Evolutionary conservation across 1,140 invertebrate genomes (phyloP).

Genomic region (Nasonia vitripennis): DNA sequence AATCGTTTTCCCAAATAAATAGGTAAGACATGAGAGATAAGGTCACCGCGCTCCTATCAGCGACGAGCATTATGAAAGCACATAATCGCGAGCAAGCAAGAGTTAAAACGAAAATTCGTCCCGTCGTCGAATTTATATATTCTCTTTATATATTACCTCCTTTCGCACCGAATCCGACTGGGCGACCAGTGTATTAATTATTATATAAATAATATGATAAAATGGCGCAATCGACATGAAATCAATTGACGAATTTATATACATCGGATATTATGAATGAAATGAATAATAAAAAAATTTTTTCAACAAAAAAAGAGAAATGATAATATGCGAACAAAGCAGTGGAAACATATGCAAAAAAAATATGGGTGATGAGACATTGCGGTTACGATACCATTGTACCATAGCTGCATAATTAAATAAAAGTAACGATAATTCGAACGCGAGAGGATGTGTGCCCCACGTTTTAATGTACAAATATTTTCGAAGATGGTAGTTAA

Average conservation of each 20-base stretch:
- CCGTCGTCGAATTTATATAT: conserved; percentile 35
- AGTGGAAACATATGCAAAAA: conserved; percentile 42
- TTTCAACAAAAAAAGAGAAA: conserved; percentile 33
- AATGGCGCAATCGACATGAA: background rate
- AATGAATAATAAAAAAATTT: conserved; percentile 24
- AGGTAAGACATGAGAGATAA: conserved; percentile 13
- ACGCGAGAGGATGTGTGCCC: conserved; percentile 67
- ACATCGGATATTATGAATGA: conserved; percentile 18
- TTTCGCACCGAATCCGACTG: conserved; percentile 21
- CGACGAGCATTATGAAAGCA: conserved; percentile 37
- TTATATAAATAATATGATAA: background rate
- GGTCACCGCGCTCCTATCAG: conserved; percentile 43
- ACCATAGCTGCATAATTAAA: conserved; percentile 71
- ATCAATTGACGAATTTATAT: conserved; percentile 46
- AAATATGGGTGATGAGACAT: conserved; percentile 67
- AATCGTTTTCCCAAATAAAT: conserved; percentile 16
- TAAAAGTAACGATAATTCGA: conserved; percentile 71
- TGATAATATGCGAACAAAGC: conserved; percentile 36
- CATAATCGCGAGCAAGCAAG: background rate
- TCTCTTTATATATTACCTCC: conserved; percentile 30
- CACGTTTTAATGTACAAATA: conserved; percentile 75
- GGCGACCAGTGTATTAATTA: conserved; percentile 4
- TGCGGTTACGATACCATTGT: conserved; percentile 71
- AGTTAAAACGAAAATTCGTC: conserved; percentile 47
- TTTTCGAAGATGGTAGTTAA: conserved; percentile 73